Conservation (phyloP, 92 coral and sea anemone species). For the Palythoa caribaeorum region DNA sequence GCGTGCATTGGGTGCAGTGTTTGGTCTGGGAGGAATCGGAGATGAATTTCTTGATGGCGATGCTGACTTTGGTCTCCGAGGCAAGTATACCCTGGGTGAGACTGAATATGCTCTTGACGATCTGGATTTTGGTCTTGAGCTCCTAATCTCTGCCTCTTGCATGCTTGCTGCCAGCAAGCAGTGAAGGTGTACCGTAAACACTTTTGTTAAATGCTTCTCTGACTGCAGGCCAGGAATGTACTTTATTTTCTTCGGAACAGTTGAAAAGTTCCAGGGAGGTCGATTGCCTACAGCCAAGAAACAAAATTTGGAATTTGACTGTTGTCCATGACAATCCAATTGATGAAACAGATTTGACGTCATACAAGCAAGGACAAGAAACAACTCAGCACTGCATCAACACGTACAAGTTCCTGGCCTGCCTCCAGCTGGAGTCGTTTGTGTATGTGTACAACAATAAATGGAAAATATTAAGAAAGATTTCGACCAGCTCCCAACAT, state of each 20-base stretch:
- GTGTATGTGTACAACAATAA: conserved; percentile 43
- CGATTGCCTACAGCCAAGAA: conserved; percentile 78
- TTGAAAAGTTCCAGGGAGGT: conserved; percentile 86
- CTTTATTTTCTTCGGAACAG: conserved; percentile 67
- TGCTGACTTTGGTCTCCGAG: conserved; percentile 61
- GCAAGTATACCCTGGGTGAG: conserved; percentile 79
- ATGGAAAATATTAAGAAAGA: conserved; percentile 8
- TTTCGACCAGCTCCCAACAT: background rate
- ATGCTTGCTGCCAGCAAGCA: conserved; percentile 86
- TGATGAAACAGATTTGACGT: conserved; percentile 49
- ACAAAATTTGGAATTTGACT: conserved; percentile 70
- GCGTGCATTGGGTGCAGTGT: conserved; percentile 70
- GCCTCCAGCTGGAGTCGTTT: conserved; percentile 60
- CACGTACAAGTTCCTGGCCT: conserved; percentile 73
- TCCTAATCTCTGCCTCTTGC: conserved; percentile 49
- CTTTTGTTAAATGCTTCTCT: conserved; percentile 77
- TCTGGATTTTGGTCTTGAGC: conserved; percentile 55
- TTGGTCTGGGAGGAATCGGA: conserved; percentile 71
- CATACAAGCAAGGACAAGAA: conserved; percentile 88
- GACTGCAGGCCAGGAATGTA: conserved; percentile 96
- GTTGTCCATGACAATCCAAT: conserved; percentile 43
- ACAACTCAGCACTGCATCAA: conserved; percentile 43
- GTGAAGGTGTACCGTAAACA: conserved; percentile 86
- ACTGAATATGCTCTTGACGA: conserved; percentile 74
- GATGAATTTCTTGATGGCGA: conserved; percentile 32